A percentile compares a stretch with the other conserved stretches of the same genome.
Conservation (phyloP, 2,797 vertebrate species). For the Epinephelus malabaricus region DNA sequence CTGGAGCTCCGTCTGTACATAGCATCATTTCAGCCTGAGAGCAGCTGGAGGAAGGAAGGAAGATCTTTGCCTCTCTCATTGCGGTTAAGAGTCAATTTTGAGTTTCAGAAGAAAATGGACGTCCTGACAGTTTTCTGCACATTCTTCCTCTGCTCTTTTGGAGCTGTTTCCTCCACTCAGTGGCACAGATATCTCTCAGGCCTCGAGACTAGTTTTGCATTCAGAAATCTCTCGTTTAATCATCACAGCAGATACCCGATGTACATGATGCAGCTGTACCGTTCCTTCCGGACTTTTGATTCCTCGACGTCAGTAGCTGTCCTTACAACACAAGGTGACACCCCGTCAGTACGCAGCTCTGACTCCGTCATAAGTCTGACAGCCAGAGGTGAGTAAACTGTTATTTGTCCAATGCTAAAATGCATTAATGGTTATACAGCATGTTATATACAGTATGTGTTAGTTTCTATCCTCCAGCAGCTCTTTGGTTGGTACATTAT, state of each 20-base stretch:
- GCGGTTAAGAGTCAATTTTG: not conserved
- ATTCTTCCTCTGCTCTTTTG: slow-evolving; percentile 46
- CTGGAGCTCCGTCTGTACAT: slow-evolving; percentile 65
- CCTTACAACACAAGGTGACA: slow-evolving; percentile 40
- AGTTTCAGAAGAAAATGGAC: slow-evolving; percentile 64
- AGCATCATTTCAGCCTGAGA: slow-evolving; percentile 73
- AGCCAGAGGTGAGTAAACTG: slow-evolving; percentile 85
- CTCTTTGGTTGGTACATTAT: slow-evolving; percentile 63
- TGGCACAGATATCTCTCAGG: slow-evolving; percentile 14
- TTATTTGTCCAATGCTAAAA: not conserved
- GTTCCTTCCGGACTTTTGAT: slow-evolving; percentile 72
- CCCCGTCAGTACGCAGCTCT: slow-evolving; percentile 61
- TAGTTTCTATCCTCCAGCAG: slow-evolving; percentile 43
- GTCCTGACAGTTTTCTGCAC: slow-evolving; percentile 32
- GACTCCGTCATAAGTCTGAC: slow-evolving; percentile 87
- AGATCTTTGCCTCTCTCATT: slow-evolving; percentile 34
- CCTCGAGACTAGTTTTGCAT: slow-evolving; percentile 26
- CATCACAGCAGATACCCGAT: slow-evolving; percentile 75
- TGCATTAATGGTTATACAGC: not conserved
- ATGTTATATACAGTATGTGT: not conserved
- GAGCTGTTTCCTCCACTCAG: slow-evolving; percentile 18
- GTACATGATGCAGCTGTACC: slow-evolving; percentile 92
- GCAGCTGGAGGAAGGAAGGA: slow-evolving; percentile 71
- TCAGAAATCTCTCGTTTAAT: slow-evolving; percentile 53
- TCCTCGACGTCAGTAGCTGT: slow-evolving; percentile 31